Conservation (phyloP, 2,113 vertebrate species). For the Rhinoptilus africanus region DNA sequence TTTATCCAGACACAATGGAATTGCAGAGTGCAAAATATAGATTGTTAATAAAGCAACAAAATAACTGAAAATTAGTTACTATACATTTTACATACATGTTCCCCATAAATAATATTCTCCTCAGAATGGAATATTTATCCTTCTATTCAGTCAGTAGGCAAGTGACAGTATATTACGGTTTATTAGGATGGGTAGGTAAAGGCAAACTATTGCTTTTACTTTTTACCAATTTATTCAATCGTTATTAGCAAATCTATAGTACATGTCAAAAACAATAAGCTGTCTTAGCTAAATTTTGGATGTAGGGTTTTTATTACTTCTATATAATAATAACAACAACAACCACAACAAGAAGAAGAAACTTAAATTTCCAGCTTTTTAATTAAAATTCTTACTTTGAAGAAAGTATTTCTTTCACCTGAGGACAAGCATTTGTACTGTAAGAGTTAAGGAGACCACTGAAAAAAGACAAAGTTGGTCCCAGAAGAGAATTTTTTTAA, state of each 20-base stretch:
- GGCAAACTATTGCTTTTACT: neutral
- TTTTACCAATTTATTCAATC: constrained; percentile 9
- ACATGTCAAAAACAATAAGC: constrained; percentile 28
- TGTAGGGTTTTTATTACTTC: constrained; percentile 2
- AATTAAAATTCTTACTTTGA: neutral
- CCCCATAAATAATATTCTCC: neutral
- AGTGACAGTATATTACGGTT: neutral
- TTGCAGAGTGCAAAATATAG: neutral
- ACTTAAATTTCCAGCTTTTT: constrained; percentile 1
- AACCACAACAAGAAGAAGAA: neutral
- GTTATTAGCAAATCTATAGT: constrained; percentile 9
- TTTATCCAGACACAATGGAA: neutral
- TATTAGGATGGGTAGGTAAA: neutral
- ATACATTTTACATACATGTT: neutral
- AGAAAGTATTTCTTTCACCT: neutral
- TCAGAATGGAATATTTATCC: neutral
- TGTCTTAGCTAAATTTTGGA: neutral
- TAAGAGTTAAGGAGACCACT: neutral
- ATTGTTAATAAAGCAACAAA: neutral
- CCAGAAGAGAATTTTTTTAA: neutral
- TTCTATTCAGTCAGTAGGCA: neutral
- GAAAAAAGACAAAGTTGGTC: neutral
- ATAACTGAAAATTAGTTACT: neutral
- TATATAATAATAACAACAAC: neutral
- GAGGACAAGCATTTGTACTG: neutral